phyloP scores from a whole-genome alignment of 2,113 vertebrate genomes.

The Elephas maximus region DNA sequence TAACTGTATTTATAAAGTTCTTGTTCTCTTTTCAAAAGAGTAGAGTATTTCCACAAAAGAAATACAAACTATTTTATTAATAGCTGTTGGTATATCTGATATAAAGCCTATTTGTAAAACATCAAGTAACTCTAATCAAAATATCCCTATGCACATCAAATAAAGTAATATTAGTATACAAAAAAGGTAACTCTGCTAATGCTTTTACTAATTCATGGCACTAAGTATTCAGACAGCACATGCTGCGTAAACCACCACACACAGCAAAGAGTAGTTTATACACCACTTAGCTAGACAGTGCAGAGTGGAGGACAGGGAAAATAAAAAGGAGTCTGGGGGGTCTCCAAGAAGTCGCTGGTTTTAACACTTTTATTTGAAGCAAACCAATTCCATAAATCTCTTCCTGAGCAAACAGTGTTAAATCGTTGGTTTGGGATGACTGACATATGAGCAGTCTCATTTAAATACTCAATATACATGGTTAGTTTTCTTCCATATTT shows the following conservation, averaged over 20 bases:
- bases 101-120: neutral
- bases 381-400: conserved; percentile 11
- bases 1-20: neutral
- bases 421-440: neutral
- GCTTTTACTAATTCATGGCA: neutral
- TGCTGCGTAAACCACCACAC: neutral
- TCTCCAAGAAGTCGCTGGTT: conserved; percentile 28
- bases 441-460: neutral
- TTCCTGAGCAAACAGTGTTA: conserved; percentile 22
- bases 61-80: conserved; percentile 27
- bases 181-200: neutral
- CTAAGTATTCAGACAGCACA: neutral
- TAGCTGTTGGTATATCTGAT: neutral
- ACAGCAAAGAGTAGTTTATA: neutral
- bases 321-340: neutral
- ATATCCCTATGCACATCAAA: conserved; percentile 38
- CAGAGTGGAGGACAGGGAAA: neutral
- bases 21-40: conserved; percentile 34
- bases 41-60: conserved; percentile 46
- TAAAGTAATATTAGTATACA: neutral
- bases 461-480: conserved; percentile 49
- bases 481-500: conserved; percentile 42
- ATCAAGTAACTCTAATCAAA: conserved; percentile 42
- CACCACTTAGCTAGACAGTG: neutral
- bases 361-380: conserved; percentile 17